Evolutionary conservation across 2,797 vertebrate species (phyloP).

Genomic region (Microctenopoma lineatum): DNA sequence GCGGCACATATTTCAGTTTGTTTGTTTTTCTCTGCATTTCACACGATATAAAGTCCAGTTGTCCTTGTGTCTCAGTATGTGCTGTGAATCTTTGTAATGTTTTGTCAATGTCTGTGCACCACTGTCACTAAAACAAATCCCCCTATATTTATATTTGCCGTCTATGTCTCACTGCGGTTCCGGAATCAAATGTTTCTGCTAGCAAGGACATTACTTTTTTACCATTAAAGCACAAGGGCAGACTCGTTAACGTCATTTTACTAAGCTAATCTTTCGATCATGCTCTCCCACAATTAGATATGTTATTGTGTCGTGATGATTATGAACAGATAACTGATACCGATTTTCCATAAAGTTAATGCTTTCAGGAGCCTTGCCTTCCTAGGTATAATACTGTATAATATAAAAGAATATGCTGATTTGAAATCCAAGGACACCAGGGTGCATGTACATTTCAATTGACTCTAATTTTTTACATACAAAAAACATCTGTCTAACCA

Average conservation of each 20-base stretch:
- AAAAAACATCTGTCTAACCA: constrained; percentile 70
- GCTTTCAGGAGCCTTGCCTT: constrained; percentile 32
- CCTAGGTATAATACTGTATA: constrained; percentile 26
- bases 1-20: constrained; percentile 10
- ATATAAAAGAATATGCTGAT: constrained; percentile 36
- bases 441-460: constrained; percentile 46
- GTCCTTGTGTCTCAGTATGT: constrained; percentile 47
- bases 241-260: constrained; percentile 43
- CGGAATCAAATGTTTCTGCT: constrained; percentile 24
- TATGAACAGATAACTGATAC: constrained; percentile 62
- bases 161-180: constrained; percentile 16
- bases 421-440: constrained; percentile 64
- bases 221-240: constrained; percentile 37
- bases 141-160: constrained; percentile 42
- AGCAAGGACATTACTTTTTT: constrained; percentile 26
- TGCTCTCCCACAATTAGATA: constrained; percentile 47
- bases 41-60: constrained; percentile 17
- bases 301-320: constrained; percentile 65
- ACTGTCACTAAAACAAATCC: constrained; percentile 58
- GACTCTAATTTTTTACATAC: constrained; percentile 58
- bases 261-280: constrained; percentile 55
- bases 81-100: constrained; percentile 31
- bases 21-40: not conserved
- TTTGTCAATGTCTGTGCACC: constrained; percentile 49
- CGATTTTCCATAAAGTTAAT: constrained; percentile 63